phyloP scores from a whole-genome alignment of 2,888 invertebrate genomes.

The Archaeoteleia sp. region DNA sequence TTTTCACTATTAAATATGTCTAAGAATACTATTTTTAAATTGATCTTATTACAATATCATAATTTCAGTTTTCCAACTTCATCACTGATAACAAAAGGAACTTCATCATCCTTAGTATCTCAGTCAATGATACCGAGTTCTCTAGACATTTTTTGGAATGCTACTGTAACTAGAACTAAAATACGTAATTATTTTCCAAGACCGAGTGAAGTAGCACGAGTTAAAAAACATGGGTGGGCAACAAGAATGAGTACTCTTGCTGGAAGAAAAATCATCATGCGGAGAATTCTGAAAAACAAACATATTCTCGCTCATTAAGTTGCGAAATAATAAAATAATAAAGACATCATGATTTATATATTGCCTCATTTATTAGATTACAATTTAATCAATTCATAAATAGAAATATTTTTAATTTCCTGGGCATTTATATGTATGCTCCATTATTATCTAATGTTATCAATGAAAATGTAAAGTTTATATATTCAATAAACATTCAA shows the following conservation, averaged over 20 bases:
- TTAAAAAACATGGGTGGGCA: conserved; percentile 83
- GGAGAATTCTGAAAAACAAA: conserved; percentile 21
- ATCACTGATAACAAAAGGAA: conserved; percentile 12
- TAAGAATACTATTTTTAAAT: no score
- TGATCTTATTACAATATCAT: conserved; percentile 7
- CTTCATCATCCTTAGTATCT: not conserved
- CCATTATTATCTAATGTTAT: no score
- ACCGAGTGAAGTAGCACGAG: conserved; percentile 83
- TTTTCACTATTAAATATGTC: no score
- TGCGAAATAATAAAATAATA: no score
- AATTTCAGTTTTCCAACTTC: conserved; percentile 10
- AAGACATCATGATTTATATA: no score
- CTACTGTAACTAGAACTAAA: conserved; percentile 71
- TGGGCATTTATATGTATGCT: no score
- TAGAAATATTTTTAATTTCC: no score
- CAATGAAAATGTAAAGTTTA: no score
- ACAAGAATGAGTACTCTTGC: conserved; percentile 81
- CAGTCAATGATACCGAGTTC: conserved; percentile 18
- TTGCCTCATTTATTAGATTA: no score
- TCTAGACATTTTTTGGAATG: conserved; percentile 57
- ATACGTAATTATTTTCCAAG: conserved; percentile 84
- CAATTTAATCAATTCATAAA: no score
- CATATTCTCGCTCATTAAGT: conserved; percentile 18
- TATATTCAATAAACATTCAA: no score
- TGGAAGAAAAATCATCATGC: conserved; percentile 79